A percentile compares a stretch with the other conserved stretches of the same genome.
phyloP scores from a whole-genome alignment of 2,797 vertebrate genomes.

The Phaenicophaeus curvirostris region DNA sequence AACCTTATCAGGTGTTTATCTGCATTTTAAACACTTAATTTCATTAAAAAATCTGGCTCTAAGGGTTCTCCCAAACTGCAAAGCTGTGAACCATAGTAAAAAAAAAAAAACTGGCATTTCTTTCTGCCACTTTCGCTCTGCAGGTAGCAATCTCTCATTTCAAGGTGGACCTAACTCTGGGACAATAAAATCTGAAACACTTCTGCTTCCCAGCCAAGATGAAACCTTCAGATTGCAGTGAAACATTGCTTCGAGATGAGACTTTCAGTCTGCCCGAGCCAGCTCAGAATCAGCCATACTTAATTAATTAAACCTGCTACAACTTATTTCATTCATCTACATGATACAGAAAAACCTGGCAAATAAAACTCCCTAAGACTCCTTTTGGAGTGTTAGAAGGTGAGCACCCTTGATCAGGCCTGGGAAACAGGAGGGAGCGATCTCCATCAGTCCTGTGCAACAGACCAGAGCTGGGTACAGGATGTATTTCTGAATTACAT shows the following conservation, averaged over 20 bases:
- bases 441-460: too few relatives aligned
- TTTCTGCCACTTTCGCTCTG: not conserved
- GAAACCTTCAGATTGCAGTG: not conserved
- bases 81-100: accelerated
- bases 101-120: not conserved
- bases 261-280: not conserved
- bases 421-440: too few relatives aligned
- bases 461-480: too few relatives aligned
- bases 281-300: not conserved
- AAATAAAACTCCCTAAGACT: too few relatives aligned
- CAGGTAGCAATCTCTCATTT: not conserved
- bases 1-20: not conserved
- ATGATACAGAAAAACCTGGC: too few relatives aligned
- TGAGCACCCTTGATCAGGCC: too few relatives aligned
- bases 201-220: not conserved
- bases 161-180: not conserved
- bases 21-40: not conserved
- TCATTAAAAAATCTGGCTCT: accelerated
- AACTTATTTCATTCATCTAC: accelerated
- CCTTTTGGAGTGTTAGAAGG: too few relatives aligned
- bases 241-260: not conserved
- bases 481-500: too few relatives aligned
- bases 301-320: accelerated
- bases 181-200: not conserved
- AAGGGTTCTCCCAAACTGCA: not conserved